Percentiles rank a stretch among this genome's conserved stretches.
Conservation (phyloP, 2,113 vertebrate species). For the Corythaixoides concolor region DNA sequence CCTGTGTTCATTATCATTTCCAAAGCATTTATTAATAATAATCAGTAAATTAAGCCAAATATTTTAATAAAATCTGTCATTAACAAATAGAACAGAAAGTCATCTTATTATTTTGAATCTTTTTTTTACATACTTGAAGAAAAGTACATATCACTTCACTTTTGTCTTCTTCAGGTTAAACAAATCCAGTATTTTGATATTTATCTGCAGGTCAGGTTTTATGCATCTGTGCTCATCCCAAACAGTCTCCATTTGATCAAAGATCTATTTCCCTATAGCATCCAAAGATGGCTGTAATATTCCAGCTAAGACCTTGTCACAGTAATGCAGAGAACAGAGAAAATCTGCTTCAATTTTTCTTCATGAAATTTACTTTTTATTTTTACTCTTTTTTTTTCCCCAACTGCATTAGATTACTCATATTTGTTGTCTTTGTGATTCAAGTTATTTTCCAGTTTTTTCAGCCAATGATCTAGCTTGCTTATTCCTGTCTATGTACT, state of each 20-base stretch:
- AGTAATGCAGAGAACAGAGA: background rate
- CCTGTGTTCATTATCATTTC: background rate
- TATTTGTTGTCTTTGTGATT: too few relatives aligned
- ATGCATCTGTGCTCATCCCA: background rate
- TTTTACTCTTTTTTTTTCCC: fast-evolving
- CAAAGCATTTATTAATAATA: background rate
- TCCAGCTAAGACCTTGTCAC: background rate
- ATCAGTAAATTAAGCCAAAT: background rate
- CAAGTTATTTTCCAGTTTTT: too few relatives aligned
- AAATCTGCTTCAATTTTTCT: background rate
- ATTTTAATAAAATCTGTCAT: background rate
- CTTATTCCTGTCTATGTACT: background rate
- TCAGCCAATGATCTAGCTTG: background rate
- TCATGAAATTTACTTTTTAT: background rate
- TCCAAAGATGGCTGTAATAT: background rate
- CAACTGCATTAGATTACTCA: background rate
- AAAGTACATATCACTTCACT: background rate
- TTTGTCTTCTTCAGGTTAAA: background rate
- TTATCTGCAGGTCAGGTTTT: background rate
- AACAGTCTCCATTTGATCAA: background rate
- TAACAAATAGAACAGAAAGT: background rate
- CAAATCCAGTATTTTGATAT: background rate
- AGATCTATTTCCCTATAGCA: background rate
- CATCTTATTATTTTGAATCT: background rate
- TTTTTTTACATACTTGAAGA: background rate